Percentiles rank a stretch among this genome's conserved stretches.
phyloP scores from a whole-genome alignment of 2,888 invertebrate genomes.

The Rambutsinella grinnellia region DNA sequence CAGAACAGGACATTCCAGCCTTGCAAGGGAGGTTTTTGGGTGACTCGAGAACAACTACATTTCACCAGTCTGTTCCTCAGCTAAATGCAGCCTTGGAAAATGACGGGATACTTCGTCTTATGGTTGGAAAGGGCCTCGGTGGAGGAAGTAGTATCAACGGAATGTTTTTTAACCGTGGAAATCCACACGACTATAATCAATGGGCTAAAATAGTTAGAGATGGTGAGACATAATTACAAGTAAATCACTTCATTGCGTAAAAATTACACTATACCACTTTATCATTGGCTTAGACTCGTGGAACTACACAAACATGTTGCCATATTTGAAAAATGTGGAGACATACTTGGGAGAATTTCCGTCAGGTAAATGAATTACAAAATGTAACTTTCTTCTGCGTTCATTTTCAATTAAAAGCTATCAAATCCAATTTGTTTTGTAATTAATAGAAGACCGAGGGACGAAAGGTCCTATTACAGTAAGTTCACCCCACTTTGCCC shows the following conservation, averaged over 20 bases:
- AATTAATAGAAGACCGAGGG: neutral
- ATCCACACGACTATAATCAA: conserved; percentile 18
- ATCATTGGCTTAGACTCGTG: too few relatives aligned
- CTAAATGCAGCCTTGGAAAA: neutral
- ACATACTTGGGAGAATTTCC: conserved; percentile 23
- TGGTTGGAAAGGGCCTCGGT: conserved; percentile 4
- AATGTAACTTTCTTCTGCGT: neutral
- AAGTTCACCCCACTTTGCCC: conserved; percentile 15
- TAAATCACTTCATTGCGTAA: neutral
- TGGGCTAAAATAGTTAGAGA: conserved; percentile 20
- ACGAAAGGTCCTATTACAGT: conserved; percentile 34
- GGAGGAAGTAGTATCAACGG: conserved; percentile 18
- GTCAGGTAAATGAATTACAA: neutral
- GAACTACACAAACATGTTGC: conserved; percentile 21
- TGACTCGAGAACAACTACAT: neutral
- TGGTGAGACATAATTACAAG: too few relatives aligned
- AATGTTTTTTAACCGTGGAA: conserved; percentile 32
- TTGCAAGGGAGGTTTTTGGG: neutral
- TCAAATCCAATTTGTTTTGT: neutral
- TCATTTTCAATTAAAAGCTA: neutral
- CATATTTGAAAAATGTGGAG: conserved; percentile 21
- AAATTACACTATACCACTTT: neutral
- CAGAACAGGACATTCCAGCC: neutral
- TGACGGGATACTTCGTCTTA: neutral
- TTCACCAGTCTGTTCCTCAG: neutral